These are phyloP conservation scores for Cinara cedri DNA, from an alignment of 2,888 invertebrate species.

Conservation along the genomic window DNA sequence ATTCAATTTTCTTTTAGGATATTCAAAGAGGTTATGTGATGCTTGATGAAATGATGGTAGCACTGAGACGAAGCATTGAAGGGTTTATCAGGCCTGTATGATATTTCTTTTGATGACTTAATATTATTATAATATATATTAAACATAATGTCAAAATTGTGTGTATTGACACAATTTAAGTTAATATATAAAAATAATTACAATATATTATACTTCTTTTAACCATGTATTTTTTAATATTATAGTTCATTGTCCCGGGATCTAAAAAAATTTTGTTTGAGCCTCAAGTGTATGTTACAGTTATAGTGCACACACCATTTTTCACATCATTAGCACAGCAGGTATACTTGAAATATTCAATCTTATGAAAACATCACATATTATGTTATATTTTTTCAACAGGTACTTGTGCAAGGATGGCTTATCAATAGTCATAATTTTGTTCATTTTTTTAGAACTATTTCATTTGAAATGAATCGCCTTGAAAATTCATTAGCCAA, in stretches of 20 bases:
- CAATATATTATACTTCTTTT: not conserved
- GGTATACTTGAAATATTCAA: constrained; percentile 62
- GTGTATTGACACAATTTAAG: no score
- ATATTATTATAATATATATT: no score
- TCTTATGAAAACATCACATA: not conserved
- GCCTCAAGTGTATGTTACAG: constrained; percentile 75
- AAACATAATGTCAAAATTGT: no score
- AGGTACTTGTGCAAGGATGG: constrained; percentile 75
- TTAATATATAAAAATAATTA: no score
- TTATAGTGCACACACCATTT: constrained; percentile 79
- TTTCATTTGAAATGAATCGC: constrained; percentile 68
- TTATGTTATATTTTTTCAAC: constrained; percentile 4
- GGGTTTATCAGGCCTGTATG: constrained; percentile 68
- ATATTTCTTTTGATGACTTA: not conserved
- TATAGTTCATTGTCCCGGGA: constrained; percentile 74
- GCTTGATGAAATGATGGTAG: constrained; percentile 69
- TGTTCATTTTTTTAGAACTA: constrained; percentile 67
- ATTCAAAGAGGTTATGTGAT: constrained; percentile 69
- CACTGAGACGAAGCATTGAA: constrained; percentile 67
- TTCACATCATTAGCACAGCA: constrained; percentile 74
- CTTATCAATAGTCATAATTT: constrained; percentile 69
- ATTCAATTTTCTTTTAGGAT: constrained; percentile 63
- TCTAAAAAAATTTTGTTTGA: constrained; percentile 67
- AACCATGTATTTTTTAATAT: constrained; percentile 59
- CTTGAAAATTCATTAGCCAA: constrained; percentile 70